Conservation (phyloP, 2,888 invertebrate genomes). For the Metalampra italica region DNA sequence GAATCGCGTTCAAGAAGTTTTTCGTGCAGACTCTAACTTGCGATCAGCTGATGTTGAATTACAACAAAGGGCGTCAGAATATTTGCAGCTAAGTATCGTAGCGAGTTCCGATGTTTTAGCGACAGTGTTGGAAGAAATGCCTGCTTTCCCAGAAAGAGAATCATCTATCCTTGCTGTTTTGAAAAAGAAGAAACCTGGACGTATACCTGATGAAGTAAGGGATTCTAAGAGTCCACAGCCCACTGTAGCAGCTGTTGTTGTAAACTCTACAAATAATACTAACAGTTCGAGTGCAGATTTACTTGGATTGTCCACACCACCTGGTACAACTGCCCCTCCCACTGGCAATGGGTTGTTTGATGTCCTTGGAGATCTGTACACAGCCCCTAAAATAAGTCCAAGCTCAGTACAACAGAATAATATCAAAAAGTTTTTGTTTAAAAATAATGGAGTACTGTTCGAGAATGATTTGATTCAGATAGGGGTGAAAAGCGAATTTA, state of each 20-base stretch:
- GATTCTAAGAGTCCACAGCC: constrained; percentile 88
- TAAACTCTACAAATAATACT: constrained; percentile 66
- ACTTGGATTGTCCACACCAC: constrained; percentile 92
- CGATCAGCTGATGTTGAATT: constrained; percentile 98
- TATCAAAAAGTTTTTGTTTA: constrained; percentile 96
- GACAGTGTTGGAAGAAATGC: constrained; percentile 99
- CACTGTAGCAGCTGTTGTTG: constrained; percentile 62
- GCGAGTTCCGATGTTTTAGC: constrained; percentile 98
- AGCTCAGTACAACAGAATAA: constrained; percentile 87
- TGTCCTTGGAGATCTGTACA: constrained; percentile 94
- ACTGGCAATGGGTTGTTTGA: constrained; percentile 91
- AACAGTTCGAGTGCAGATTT: constrained; percentile 87
- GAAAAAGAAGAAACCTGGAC: constrained; percentile 98
- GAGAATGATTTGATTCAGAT: constrained; percentile 99
- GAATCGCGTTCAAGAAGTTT: constrained; percentile 95
- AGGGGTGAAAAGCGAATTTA: constrained; percentile 97
- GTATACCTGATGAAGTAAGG: constrained; percentile 92
- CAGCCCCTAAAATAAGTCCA: constrained; percentile 79
- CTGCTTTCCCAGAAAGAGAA: constrained; percentile 98
- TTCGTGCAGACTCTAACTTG: constrained; percentile 95
- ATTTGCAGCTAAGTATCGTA: constrained; percentile 96
- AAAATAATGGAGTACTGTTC: constrained; percentile 98
- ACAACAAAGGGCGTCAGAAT: constrained; percentile 98
- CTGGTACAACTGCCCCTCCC: constrained; percentile 82
- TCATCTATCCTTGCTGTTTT: constrained; percentile 98